These are phyloP conservation scores for Patella depressa DNA, from an alignment of 2,888 invertebrate species.

Conservation along the genomic window DNA sequence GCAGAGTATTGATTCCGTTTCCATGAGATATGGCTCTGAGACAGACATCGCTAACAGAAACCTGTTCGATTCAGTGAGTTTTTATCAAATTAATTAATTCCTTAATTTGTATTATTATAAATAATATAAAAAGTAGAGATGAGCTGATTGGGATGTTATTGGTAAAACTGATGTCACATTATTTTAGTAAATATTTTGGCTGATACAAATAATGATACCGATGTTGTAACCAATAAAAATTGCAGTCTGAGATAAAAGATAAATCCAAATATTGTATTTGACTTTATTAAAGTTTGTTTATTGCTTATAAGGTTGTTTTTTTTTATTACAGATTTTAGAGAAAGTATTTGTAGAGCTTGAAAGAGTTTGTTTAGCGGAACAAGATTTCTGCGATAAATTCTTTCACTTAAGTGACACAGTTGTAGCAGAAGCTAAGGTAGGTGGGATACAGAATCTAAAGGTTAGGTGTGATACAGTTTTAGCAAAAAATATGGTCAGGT, in stretches of 20 bases:
- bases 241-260: neutral
- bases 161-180: no score
- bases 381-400: slow-evolving; percentile 93
- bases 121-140: no score
- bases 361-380: slow-evolving; percentile 92
- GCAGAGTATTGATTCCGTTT: slow-evolving; percentile 62
- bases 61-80: slow-evolving; percentile 68
- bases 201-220: no score
- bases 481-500: no score
- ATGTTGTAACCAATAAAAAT: no score
- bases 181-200: no score
- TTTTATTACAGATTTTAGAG: slow-evolving; percentile 77
- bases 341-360: slow-evolving; percentile 90
- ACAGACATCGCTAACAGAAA: slow-evolving; percentile 75
- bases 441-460: no score
- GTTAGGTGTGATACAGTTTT: no score
- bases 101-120: no score
- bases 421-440: slow-evolving; percentile 28
- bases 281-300: neutral
- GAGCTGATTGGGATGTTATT: no score
- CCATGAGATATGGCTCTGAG: slow-evolving; percentile 73
- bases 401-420: slow-evolving; percentile 78
- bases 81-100: no score
- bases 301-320: neutral
- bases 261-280: neutral